Evolutionary conservation across 2,888 invertebrate species (phyloP).

Genomic region (Orthonevra nobilis): DNA sequence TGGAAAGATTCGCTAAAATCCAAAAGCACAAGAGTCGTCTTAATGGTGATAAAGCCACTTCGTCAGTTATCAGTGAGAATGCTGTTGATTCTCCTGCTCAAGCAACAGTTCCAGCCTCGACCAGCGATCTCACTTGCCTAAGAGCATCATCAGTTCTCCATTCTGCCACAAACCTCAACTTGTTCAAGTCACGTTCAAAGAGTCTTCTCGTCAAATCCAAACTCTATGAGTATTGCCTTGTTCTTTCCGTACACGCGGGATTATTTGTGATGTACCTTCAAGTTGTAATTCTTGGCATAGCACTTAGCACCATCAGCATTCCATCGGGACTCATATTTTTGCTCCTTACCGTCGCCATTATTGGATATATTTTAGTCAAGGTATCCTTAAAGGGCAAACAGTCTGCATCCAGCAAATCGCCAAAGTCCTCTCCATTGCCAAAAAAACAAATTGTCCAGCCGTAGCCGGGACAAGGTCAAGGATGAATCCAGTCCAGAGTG

Average conservation of each 20-base stretch:
- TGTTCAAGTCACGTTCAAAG: slow-evolving; percentile 6
- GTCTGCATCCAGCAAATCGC: slow-evolving; percentile 26
- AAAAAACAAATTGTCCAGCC: slow-evolving; percentile 19
- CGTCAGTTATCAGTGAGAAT: neutral
- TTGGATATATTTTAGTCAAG: slow-evolving; percentile 62
- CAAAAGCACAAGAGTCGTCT: slow-evolving; percentile 56
- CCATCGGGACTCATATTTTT: slow-evolving; percentile 55
- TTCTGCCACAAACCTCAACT: slow-evolving; percentile 18
- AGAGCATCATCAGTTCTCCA: slow-evolving; percentile 15
- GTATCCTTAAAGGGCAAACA: slow-evolving; percentile 38
- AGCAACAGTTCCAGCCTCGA: slow-evolving; percentile 2
- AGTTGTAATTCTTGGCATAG: slow-evolving; percentile 55
- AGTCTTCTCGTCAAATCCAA: slow-evolving; percentile 14
- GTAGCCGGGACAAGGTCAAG: slow-evolving; percentile 30
- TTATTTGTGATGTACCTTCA: slow-evolving; percentile 61
- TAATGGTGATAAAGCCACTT: slow-evolving; percentile 29
- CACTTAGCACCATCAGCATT: slow-evolving; percentile 44
- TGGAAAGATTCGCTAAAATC: slow-evolving; percentile 37
- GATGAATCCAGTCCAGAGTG: slow-evolving; percentile 55
- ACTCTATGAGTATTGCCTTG: slow-evolving; percentile 34
- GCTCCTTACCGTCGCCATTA: slow-evolving; percentile 37
- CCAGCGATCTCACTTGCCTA: slow-evolving; percentile 36
- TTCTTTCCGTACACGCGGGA: slow-evolving; percentile 51
- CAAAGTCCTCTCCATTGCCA: slow-evolving; percentile 24
- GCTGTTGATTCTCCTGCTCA: too few species aligned